phyloP scores from a whole-genome alignment of 35 echinoderm and acorn worm species.

The Nesometra sesokonis region DNA sequence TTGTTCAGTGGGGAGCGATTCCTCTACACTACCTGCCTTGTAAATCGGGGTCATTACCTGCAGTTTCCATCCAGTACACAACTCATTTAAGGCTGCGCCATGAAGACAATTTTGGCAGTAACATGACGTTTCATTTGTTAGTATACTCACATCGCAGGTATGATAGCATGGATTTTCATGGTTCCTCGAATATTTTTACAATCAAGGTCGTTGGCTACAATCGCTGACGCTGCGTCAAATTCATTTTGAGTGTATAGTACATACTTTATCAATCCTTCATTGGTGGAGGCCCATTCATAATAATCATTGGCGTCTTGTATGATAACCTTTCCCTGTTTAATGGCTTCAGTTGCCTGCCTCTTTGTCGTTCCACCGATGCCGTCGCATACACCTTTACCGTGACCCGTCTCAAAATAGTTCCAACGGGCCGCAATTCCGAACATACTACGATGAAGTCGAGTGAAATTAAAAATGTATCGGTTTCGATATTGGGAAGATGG shows the following conservation, averaged over 20 bases:
- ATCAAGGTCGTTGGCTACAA: too few relatives aligned
- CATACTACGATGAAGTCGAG: conserved; percentile 9
- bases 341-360: conserved; percentile 21
- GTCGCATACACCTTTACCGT: conserved; percentile 48
- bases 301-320: conserved; percentile 38
- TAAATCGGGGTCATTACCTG: too few relatives aligned
- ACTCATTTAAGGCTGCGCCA: too few relatives aligned
- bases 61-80: too few relatives aligned
- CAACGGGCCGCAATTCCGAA: conserved; percentile 29
- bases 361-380: conserved; percentile 21
- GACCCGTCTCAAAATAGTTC: too few relatives aligned
- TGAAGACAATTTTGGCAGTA: too few relatives aligned
- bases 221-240: conserved; percentile 9
- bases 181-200: too few relatives aligned
- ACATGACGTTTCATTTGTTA: too few relatives aligned
- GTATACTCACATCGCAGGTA: too few relatives aligned
- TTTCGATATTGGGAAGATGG: conserved; percentile 53
- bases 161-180: too few relatives aligned
- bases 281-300: conserved; percentile 17
- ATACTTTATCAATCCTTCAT: conserved; percentile 25
- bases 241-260: conserved; percentile 35
- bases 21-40: too few relatives aligned
- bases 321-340: conserved; percentile 34
- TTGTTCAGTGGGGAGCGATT: too few relatives aligned
- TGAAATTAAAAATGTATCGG: conserved; percentile 28